phyloP scores from a whole-genome alignment of 2,113 vertebrate genomes.

The Myanophis thanlyinensis region DNA sequence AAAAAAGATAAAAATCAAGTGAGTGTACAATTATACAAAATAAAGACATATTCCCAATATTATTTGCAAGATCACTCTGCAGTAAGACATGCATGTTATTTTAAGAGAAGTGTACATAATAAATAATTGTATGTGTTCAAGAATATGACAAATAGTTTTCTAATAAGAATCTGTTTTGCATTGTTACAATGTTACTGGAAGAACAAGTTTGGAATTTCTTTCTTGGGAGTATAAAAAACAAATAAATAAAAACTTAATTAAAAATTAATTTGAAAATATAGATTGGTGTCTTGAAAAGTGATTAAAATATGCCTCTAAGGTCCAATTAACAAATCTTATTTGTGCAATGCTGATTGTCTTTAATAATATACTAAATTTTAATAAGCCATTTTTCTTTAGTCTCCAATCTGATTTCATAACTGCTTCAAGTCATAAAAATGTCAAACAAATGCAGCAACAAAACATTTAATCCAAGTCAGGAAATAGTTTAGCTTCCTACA shows the following conservation, averaged over 20 bases:
- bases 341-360: background rate
- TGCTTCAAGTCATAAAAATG: background rate
- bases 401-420: background rate
- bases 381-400: background rate
- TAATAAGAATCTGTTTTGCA: background rate
- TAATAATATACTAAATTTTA: background rate
- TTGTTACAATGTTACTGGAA: constrained; percentile 11
- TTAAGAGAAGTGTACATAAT: background rate
- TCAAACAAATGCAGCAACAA: background rate
- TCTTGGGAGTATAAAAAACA: background rate
- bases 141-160: background rate
- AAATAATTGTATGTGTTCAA: background rate
- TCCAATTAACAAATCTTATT: constrained; percentile 4
- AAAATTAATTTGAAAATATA: constrained; percentile 26
- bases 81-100: background rate
- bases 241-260: constrained; percentile 21
- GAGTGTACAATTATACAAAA: background rate
- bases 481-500: background rate
- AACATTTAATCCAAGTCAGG: background rate
- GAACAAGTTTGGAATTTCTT: constrained; percentile 8
- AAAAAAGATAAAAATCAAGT: background rate
- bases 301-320: constrained; percentile 15
- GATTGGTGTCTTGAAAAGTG: constrained; percentile 17
- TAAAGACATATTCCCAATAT: background rate
- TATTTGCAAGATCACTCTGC: background rate